Evolutionary conservation across 2,797 vertebrate species (phyloP).

Genomic region (Muscicapa striata): DNA sequence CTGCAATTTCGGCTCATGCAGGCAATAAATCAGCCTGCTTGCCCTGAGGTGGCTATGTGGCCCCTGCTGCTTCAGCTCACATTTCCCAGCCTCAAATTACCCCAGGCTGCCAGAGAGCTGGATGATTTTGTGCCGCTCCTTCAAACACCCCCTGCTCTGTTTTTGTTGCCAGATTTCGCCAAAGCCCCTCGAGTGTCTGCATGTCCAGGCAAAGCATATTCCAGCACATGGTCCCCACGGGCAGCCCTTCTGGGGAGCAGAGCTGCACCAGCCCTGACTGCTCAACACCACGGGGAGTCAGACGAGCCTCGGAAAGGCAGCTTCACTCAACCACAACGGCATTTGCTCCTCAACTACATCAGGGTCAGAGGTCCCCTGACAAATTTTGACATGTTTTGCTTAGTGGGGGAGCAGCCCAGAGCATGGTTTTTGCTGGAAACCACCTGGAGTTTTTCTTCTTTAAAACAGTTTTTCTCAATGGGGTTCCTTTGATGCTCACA

Average conservation of each 20-base stretch:
- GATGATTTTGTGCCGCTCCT: not conserved
- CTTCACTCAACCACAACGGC: not conserved
- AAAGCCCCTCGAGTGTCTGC: not conserved
- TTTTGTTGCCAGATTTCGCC: not conserved
- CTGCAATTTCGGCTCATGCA: not conserved
- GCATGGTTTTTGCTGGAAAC: not conserved
- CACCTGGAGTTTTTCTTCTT: not conserved
- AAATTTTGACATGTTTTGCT: not conserved
- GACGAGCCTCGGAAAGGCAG: fast-evolving
- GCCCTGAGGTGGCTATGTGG: not conserved
- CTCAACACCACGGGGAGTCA: fast-evolving
- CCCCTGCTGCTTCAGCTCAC: constrained; percentile 13
- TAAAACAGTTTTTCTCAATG: not conserved
- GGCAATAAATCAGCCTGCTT: constrained; percentile 56
- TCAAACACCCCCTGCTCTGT: not conserved
- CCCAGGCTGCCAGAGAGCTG: not conserved
- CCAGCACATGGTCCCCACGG: fast-evolving
- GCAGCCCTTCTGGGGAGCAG: not conserved
- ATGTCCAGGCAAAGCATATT: not conserved
- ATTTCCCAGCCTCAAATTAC: constrained; percentile 24
- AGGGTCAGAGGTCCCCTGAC: constrained; percentile 4
- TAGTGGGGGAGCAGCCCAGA: not conserved
- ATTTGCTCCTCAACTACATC: not conserved
- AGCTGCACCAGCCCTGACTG: not conserved
- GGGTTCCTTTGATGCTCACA: not conserved